Conservation (phyloP, 2,888 invertebrate species). For the Hipparchia sbordonii region DNA sequence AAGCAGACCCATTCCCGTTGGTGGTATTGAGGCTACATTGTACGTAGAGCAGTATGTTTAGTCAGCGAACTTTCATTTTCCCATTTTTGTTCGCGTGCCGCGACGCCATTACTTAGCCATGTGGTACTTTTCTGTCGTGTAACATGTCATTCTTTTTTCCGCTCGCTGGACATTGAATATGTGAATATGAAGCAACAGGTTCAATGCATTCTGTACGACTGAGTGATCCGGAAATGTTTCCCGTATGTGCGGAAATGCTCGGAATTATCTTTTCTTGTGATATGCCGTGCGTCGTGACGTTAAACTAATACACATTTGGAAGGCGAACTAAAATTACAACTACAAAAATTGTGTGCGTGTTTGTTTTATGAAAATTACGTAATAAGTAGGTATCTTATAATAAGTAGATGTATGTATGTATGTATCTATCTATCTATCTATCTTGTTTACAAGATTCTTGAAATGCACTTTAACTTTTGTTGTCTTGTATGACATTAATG, state of each 20-base stretch:
- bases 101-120: neutral
- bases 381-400: too few relatives aligned
- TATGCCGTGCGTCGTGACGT: too few relatives aligned
- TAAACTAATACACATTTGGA: too few relatives aligned
- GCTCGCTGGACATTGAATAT: conserved; percentile 26
- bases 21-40: neutral
- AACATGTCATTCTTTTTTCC: conserved; percentile 31
- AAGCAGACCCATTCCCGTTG: too few relatives aligned
- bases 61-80: conserved; percentile 4
- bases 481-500: too few relatives aligned
- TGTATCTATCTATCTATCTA: neutral
- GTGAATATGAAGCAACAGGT: conserved; percentile 13
- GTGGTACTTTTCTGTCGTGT: conserved; percentile 16
- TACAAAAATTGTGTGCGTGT: too few relatives aligned
- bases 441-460: too few relatives aligned
- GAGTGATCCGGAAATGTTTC: neutral
- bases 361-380: too few relatives aligned
- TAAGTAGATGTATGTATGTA: neutral
- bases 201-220: conserved; percentile 3
- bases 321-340: too few relatives aligned
- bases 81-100: conserved; percentile 22
- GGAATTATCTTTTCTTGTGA: neutral
- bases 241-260: conserved; percentile 6
- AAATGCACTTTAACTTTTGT: too few relatives aligned
- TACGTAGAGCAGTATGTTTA: neutral